Evolutionary conservation across 1,140 invertebrate genomes (phyloP), one percentile per base, ranked within the genome.

Genomic region (Macrocentrus cingulum): DNA sequence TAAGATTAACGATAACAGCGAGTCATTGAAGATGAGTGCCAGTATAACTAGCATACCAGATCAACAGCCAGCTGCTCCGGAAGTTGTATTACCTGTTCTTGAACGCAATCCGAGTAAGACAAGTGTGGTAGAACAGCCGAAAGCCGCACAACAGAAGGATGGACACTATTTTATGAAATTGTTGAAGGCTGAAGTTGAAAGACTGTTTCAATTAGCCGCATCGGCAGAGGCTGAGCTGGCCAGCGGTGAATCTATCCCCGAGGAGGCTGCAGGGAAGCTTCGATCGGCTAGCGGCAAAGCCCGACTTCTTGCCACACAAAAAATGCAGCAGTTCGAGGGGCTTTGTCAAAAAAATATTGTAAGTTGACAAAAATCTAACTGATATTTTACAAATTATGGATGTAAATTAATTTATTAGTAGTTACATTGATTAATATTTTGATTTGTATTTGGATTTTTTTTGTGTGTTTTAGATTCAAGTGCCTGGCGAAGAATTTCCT

Each of bases 301-400:
- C 5, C 84, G 91, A 58, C 81, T 98, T 44, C 78, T 98, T 45
- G 86, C 93, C 8, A 87, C 87, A 11, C 91, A 97, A 79, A 98
- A 97, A 74, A 94, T 97, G 84, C 89, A 94, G 74, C 95, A 98
- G 76, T 98, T 98, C 77, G 86, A 90, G 82, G 94, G 91, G 56
- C 76, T 92, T 7, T 92, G 91, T 74, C 81, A 87, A 13, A 89
- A 90, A 72, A 91, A 92, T 76, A 85, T 92, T 67, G 90, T 92
- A 78, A 83, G 84, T 81, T 55, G 46, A 59, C 23, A 57, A 11
- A 7, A 37, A n/a, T 25, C n/a, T 19, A 15, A 5, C 5, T 44
- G 32, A 39, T 23, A 18, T 8, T 1, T 53, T 23, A 20, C 18
- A n/a, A n/a, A n/a, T n/a, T n/a, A n/a, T n/a, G n/a, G n/a, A n/a